Base-by-base conservation (phyloP, 2,113 vertebrate species). In the Leucopsar rothschildi region DNA sequence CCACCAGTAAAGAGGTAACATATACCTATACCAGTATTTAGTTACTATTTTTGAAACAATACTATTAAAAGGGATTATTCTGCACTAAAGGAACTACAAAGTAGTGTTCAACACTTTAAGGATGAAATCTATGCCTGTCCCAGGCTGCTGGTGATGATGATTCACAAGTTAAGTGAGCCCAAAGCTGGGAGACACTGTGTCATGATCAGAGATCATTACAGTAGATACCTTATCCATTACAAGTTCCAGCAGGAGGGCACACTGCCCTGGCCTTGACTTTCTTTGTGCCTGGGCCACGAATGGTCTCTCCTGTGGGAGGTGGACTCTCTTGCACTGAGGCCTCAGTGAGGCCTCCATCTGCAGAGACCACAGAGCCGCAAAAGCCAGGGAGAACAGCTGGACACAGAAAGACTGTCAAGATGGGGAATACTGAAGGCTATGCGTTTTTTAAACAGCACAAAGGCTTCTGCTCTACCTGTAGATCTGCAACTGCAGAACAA, bases 141-240 rank as follows among this genome's bases (percentile, higher is more conserved):
- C 1, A 81, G 8, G 15, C 10, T 73, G 44, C 8, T 60, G 49
- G n/a, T 44, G 28, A 49, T 15, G 5, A 71, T 0, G 0, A 47
- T 57, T 53, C 5, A 1, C 9, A 57, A 63, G 9, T 3, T 12
- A 52, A 57, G 24, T 27, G 18, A 70, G 27, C 4, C 10, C 29
- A 42, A 17, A 73, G 14, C 25, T 73, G 15, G 12, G 7, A 85
- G 11, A 68, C 37, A 28, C 15, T 23, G 13, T 28, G 22, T 49
- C 44, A 71, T 2, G 4, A 8, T 49, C n/a, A 27, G 57, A 37
- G 10, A 23, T 29, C 25, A 12, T 29, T 33, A 66, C 31, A 75
- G 37, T 37, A 66, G 57, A 23, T 6, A 40, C 2, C 3, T 35
- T 35, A 57, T 17, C 15, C 11, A 15, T 6, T 3, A 64, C 27